These are phyloP conservation scores for Nestor notabilis DNA, from an alignment of 2,113 vertebrate genomes.

Conservation along the genomic window DNA sequence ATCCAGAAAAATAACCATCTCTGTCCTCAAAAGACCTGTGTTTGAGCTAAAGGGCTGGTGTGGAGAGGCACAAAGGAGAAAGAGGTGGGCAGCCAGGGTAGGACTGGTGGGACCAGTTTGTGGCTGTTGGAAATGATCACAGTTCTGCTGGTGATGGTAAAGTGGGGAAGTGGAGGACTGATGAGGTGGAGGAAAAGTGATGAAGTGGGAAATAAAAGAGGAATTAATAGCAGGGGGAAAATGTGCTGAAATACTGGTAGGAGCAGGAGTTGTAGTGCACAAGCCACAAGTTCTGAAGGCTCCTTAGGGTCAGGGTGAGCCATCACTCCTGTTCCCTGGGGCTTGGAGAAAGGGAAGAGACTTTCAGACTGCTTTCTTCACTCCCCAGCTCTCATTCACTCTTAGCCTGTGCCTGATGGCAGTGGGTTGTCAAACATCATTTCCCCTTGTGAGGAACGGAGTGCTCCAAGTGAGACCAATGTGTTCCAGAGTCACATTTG, in stretches of 20 bases:
- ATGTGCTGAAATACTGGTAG: not conserved
- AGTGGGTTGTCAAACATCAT: not conserved
- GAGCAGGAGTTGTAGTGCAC: not conserved
- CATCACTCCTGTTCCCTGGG: not conserved
- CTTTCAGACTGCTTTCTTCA: not conserved
- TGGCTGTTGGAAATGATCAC: not conserved
- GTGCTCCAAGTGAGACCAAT: not conserved
- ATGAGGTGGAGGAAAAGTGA: not conserved
- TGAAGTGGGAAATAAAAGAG: not conserved
- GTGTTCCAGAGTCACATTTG: not conserved
- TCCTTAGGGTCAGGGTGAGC: not conserved
- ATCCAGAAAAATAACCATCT: not conserved
- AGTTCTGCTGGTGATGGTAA: not conserved
- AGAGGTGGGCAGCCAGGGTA: not conserved
- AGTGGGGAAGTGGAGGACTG: not conserved
- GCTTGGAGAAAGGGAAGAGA: not conserved
- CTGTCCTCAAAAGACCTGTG: rapidly evolving
- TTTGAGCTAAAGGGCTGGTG: not conserved
- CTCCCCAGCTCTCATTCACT: not conserved
- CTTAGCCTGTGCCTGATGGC: not conserved
- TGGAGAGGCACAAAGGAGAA: not conserved
- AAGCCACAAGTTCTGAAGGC: not conserved
- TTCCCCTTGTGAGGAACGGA: not conserved
- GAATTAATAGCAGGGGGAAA: not conserved
- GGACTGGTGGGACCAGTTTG: not conserved